Evolutionary conservation across 2,888 invertebrate species (phyloP).

Genomic region (Bellardia pandia): DNA sequence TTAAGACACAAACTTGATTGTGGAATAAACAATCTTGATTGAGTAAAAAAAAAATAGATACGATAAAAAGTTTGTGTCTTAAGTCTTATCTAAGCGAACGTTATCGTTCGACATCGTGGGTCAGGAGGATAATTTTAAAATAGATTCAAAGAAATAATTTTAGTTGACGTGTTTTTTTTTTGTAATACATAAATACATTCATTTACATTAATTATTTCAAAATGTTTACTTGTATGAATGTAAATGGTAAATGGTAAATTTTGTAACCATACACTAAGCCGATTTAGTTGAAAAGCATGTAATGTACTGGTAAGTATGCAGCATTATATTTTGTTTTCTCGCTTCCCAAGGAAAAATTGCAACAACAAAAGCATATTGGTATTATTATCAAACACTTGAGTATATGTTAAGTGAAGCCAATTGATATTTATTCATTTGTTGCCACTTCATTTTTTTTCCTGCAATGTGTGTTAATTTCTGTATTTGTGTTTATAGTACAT

Average conservation of each 20-base stretch:
- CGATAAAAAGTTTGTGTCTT: too few species aligned
- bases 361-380: conserved; percentile 42
- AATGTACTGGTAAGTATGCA: conserved; percentile 50
- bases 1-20: too few species aligned
- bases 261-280: conserved; percentile 60
- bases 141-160: background rate
- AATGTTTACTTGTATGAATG: background rate
- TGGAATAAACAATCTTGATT: too few species aligned
- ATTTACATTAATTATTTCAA: background rate
- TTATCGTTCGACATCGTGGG: too few species aligned
- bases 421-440: conserved; percentile 78
- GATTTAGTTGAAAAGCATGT: conserved; percentile 65
- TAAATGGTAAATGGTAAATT: background rate
- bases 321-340: conserved; percentile 60
- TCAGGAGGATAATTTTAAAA: too few species aligned
- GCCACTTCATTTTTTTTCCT: conserved; percentile 37
- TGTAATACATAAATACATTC: background rate
- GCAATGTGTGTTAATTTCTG: conserved; percentile 35
- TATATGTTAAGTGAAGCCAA: conserved; percentile 80
- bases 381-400: conserved; percentile 67
- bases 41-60: too few species aligned
- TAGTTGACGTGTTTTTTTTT: conserved; percentile 12
- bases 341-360: conserved; percentile 47
- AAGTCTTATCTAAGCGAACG: too few species aligned
- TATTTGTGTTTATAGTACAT: conserved; percentile 36